phyloP scores from a whole-genome alignment of 2,113 vertebrate genomes.

The Pagrus major region DNA sequence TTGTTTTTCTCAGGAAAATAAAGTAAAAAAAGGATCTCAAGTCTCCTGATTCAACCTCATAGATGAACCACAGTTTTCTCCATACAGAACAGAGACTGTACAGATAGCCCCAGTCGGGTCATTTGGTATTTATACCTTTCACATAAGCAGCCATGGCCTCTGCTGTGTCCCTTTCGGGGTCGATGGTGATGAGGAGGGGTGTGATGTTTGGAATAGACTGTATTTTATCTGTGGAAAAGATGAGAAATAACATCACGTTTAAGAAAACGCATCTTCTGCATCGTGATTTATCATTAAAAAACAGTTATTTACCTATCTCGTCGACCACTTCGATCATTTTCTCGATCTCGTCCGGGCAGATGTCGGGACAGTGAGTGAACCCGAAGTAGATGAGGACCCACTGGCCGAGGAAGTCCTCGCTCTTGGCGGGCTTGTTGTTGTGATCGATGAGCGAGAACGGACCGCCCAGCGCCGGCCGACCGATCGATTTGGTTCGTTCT shows the following conservation, averaged over 20 bases:
- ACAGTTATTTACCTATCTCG: slow-evolving; percentile 87
- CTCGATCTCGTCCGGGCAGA: slow-evolving; percentile 97
- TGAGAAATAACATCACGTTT: not conserved
- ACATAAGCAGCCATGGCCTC: slow-evolving; percentile 92
- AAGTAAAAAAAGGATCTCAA: too few species aligned
- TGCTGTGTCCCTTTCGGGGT: slow-evolving; percentile 90
- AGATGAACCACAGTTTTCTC: too few species aligned
- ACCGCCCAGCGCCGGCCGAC: slow-evolving; percentile 91
- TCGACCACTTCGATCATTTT: slow-evolving; percentile 96
- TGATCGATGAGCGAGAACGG: slow-evolving; percentile 92
- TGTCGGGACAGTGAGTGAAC: slow-evolving; percentile 97
- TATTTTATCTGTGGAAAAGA: slow-evolving; percentile 85
- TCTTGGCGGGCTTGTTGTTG: slow-evolving; percentile 85
- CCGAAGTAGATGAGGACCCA: slow-evolving; percentile 98
- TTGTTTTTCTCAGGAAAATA: too few species aligned
- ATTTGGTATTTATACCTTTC: slow-evolving; percentile 85
- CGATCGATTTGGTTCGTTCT: slow-evolving; percentile 88
- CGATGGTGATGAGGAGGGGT: slow-evolving; percentile 95
- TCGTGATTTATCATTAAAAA: not conserved
- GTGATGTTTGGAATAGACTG: slow-evolving; percentile 90
- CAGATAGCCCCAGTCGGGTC: not conserved
- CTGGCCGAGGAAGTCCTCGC: slow-evolving; percentile 90
- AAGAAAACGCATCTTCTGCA: not conserved
- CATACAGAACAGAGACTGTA: not conserved
- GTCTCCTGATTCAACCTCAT: too few species aligned